A percentile compares a stretch with the other conserved stretches of the same genome.
Evolutionary conservation across 2,113 vertebrate genomes (phyloP).

Genomic region (Aegotheles bennettii): DNA sequence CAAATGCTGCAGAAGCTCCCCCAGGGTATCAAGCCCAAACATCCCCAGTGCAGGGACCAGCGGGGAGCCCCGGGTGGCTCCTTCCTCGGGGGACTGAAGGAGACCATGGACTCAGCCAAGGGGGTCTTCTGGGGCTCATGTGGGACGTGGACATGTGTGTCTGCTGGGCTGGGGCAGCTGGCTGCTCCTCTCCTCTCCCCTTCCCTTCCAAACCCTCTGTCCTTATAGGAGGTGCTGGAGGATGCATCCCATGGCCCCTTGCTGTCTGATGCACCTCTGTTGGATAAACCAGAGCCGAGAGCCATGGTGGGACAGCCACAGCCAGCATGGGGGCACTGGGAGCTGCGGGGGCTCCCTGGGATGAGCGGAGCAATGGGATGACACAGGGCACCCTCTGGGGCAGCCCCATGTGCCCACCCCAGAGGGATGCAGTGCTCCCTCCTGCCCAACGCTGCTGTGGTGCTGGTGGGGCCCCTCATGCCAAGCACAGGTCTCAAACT

Average conservation of each 20-base stretch:
- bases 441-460: not conserved
- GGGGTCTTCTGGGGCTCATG: not conserved
- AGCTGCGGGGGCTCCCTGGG: not conserved
- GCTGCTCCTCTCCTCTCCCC: too few species aligned
- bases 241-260: fast-evolving
- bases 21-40: not conserved
- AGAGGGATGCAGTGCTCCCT: not conserved
- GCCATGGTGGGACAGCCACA: fast-evolving
- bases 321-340: fast-evolving
- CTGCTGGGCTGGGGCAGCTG: not conserved
- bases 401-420: not conserved
- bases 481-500: not conserved
- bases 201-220: too few species aligned
- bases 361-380: too few species aligned
- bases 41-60: not conserved
- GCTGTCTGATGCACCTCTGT: fast-evolving
- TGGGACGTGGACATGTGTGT: not conserved
- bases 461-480: fast-evolving
- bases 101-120: not conserved
- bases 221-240: not conserved
- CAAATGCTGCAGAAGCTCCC: not conserved
- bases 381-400: fast-evolving
- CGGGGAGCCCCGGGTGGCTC: fast-evolving
- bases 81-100: not conserved
- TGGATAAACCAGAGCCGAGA: not conserved